Evolutionary conservation across 2,888 invertebrate species (phyloP).

Genomic region (Gisinianus flammeolus): DNA sequence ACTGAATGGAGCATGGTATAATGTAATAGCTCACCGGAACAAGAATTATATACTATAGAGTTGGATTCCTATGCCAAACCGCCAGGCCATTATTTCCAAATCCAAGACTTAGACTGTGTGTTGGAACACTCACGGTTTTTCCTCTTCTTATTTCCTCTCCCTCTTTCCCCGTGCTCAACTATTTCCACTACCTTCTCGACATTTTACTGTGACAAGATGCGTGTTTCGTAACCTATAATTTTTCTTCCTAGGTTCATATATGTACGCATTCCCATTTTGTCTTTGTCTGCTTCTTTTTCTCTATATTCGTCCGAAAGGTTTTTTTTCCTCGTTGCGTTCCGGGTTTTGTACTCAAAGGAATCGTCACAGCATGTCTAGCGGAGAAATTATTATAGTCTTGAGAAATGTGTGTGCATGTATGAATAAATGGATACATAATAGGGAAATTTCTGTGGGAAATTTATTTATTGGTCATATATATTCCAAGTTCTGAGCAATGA

Average conservation of each 20-base stretch:
- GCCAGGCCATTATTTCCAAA: background rate
- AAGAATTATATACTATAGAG: background rate
- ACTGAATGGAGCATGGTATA: conserved; percentile 9
- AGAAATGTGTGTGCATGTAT: too few relatives aligned
- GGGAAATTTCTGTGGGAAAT: too few relatives aligned
- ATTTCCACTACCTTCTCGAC: conserved; percentile 43
- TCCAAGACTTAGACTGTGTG: background rate
- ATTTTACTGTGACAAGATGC: background rate
- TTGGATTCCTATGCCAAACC: background rate
- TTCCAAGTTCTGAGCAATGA: too few relatives aligned
- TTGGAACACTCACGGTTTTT: too few relatives aligned
- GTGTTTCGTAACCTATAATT: conserved; percentile 6
- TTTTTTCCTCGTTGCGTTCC: too few relatives aligned
- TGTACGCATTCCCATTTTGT: background rate
- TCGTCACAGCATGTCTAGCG: background rate
- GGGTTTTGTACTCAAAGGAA: too few relatives aligned
- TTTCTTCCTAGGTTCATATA: background rate
- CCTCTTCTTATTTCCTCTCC: conserved; percentile 9
- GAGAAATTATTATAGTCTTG: too few relatives aligned
- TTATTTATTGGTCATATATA: too few relatives aligned
- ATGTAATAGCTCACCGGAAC: conserved; percentile 9
- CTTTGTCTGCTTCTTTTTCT: background rate
- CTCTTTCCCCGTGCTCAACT: conserved; percentile 28
- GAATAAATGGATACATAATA: too few relatives aligned
- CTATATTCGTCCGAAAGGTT: background rate